Conservation (phyloP, 2,888 invertebrate genomes). For the Papilio gigon region DNA sequence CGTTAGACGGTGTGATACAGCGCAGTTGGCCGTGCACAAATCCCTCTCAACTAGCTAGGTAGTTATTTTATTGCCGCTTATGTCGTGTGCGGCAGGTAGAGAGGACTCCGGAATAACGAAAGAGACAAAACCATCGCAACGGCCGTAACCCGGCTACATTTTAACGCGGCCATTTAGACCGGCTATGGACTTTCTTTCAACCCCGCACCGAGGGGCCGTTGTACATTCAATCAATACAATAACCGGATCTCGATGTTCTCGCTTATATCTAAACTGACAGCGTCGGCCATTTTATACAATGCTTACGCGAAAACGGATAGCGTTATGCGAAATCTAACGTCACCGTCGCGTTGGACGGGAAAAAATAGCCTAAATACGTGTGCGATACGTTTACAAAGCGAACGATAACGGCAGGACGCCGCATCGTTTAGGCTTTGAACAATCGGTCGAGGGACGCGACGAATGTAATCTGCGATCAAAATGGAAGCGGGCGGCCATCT, state of each 20-base stretch:
- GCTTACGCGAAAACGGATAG: slow-evolving; percentile 48
- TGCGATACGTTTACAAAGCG: slow-evolving; percentile 73
- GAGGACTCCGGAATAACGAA: slow-evolving; percentile 48
- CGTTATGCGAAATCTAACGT: slow-evolving; percentile 50
- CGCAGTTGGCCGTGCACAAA: slow-evolving; percentile 39
- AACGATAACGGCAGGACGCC: slow-evolving; percentile 64
- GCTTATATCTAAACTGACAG: slow-evolving; percentile 42
- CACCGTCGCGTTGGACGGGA: slow-evolving; percentile 74
- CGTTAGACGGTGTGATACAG: slow-evolving; percentile 26
- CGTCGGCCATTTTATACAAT: slow-evolving; percentile 42
- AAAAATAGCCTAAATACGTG: slow-evolving; percentile 80
- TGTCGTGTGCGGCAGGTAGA: slow-evolving; percentile 46
- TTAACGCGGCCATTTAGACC: slow-evolving; percentile 64
- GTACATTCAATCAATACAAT: slow-evolving; percentile 71
- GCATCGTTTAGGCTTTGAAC: slow-evolving; percentile 76
- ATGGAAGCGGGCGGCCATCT: slow-evolving; percentile 81
- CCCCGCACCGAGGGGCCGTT: slow-evolving; percentile 46
- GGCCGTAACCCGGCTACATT: slow-evolving; percentile 54
- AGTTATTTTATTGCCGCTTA: slow-evolving; percentile 49
- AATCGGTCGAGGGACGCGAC: slow-evolving; percentile 66
- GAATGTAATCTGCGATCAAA: slow-evolving; percentile 80
- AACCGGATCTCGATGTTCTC: slow-evolving; percentile 48
- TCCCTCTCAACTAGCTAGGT: slow-evolving; percentile 44
- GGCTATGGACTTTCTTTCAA: slow-evolving; percentile 61
- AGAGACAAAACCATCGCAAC: slow-evolving; percentile 68